Evolutionary conservation across 2,888 invertebrate species (phyloP), one percentile per base, ranked within the genome.

Genomic region (Gymnosoma rotundatum): DNA sequence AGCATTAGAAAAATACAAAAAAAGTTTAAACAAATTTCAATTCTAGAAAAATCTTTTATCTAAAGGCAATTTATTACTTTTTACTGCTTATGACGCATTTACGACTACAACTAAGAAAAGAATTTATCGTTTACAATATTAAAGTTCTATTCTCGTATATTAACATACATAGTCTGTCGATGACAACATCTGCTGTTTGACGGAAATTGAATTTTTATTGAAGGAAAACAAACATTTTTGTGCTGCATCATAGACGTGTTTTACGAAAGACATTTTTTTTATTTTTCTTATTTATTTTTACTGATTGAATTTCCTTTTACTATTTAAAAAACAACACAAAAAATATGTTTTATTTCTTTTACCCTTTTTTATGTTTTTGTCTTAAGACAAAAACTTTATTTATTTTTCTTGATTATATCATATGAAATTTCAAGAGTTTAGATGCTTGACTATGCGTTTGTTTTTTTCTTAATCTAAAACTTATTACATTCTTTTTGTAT

Each of bases 191-290:
- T 89, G 89, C 88, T 88, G 88, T 89, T 88, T 87, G 78, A 85
- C 88, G 89, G 89, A 89, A 89, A 89, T 89, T 89, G 89, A 89
- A 89, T 89, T 89, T 89, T 89, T 89, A 89, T 89, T 89, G 89
- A 89, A 89, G 89, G 89, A 89, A 89, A 89, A 89, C 87, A 89
- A 89, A 89, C 87, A 89, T 88, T 89, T 89, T 89, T 88, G 88
- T 89, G 89, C 36, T 56, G 56, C 58, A 69, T 61, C 78, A 45
- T 38, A 20, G 42, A 81, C 60, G 70, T 67, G 67, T 18, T 72
- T 58, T 67, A 2, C 18, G 8, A 12, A 36, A 54, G 12, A 54
- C 20, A 45, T 45, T 61, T 58, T n/a, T 32, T 58, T 72, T 73
- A 64, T 52, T 56, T 56, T n/a, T 58, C 36, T n/a, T 21, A 63